phyloP scores from a whole-genome alignment of 2,113 vertebrate species.

The Hippopotamus amphibius region DNA sequence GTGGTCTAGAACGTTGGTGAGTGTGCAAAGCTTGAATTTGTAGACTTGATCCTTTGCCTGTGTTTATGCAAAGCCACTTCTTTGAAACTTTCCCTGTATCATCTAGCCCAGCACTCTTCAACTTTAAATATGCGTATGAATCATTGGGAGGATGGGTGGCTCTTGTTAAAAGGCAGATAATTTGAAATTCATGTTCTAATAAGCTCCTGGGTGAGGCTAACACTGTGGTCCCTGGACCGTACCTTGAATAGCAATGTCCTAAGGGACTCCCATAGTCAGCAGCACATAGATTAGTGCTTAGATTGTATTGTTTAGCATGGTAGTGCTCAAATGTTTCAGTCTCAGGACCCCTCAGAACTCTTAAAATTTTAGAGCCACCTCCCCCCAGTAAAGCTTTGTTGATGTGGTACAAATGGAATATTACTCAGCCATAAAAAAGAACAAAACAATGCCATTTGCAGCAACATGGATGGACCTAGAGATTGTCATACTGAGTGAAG shows the following conservation, averaged over 20 bases:
- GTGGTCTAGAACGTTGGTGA: neutral
- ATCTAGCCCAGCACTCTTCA: neutral
- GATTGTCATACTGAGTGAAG: neutral
- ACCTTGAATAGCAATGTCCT: neutral
- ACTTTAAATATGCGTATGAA: neutral
- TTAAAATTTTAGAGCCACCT: neutral
- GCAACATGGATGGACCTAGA: neutral
- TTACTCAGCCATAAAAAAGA: neutral
- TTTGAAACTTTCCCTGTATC: neutral
- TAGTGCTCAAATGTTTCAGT: neutral
- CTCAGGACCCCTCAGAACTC: neutral
- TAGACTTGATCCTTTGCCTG: neutral
- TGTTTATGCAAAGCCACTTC: slow-evolving; percentile 22
- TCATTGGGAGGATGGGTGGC: neutral
- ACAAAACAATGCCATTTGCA: neutral
- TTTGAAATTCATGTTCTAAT: neutral
- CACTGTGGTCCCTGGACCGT: neutral
- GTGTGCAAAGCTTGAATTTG: neutral
- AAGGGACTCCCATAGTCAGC: neutral
- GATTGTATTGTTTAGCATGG: neutral
- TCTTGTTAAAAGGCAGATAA: slow-evolving; percentile 24
- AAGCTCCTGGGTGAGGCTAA: neutral
- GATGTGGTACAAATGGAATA: neutral
- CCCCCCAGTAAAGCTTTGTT: neutral
- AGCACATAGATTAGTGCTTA: neutral